A percentile compares a stretch with the other conserved stretches of the same genome.
phyloP scores from a whole-genome alignment of 1,140 invertebrate species.

The Portunus trituberculatus region DNA sequence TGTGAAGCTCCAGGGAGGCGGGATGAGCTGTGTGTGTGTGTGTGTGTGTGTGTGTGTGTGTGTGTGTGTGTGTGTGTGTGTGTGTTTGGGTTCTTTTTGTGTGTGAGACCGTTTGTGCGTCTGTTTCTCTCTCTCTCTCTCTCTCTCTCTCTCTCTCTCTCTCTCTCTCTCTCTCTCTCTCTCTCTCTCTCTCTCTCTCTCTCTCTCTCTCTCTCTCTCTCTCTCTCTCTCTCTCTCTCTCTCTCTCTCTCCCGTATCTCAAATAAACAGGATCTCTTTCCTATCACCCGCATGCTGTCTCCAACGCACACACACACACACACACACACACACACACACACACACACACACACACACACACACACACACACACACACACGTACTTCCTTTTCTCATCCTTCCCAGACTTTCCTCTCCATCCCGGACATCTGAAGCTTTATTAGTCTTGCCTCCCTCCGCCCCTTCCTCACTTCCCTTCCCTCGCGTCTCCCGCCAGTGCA shows the following conservation, averaged over 20 bases:
- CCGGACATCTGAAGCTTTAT: not conserved
- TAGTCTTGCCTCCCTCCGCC: not conserved
- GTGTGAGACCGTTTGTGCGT: not conserved
- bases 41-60: no score
- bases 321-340: not conserved
- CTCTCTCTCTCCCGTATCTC: not conserved
- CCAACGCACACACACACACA: not conserved
- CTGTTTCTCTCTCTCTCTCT: not conserved
- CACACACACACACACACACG: not conserved
- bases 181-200: slow-evolving; percentile 44
- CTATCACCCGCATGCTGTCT: not conserved
- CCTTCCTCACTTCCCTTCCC: not conserved
- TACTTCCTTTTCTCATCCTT: not conserved
- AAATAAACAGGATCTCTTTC: not conserved
- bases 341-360: not conserved
- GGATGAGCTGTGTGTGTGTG: no score
- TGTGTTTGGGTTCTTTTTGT: no score
- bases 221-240: slow-evolving; percentile 4
- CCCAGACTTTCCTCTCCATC: not conserved
- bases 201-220: slow-evolving; percentile 30
- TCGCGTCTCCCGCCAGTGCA: slow-evolving; percentile 35
- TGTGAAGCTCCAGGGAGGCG: no score
- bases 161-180: slow-evolving; percentile 30
- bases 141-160: slow-evolving; percentile 24
- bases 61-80: no score